Conservation (phyloP, 2,888 invertebrate species). For the Diadegma fenestrale region DNA sequence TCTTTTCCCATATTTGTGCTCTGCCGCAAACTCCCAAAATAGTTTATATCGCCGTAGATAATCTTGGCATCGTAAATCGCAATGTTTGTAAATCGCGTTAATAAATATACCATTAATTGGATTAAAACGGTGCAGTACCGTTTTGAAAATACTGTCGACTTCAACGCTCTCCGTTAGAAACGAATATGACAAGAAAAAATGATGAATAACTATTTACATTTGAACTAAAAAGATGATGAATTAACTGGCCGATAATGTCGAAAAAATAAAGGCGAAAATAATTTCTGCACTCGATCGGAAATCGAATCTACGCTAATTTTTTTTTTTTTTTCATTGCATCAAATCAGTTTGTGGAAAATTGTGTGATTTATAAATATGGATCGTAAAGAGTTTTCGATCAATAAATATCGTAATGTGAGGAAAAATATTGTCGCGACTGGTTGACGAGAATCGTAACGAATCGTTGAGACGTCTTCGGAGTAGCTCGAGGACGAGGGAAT, state of each 20-base stretch:
- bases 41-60: not conserved
- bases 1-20: conserved; percentile 60
- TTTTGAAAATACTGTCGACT: conserved; percentile 72
- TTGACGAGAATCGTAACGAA: not conserved
- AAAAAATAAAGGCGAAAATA: not conserved
- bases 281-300: not conserved
- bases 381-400: not conserved
- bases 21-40: conserved; percentile 19
- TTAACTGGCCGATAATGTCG: conserved; percentile 9
- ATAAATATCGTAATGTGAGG: not conserved
- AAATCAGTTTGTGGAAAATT: not conserved
- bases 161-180: conserved; percentile 62
- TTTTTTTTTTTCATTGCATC: not conserved
- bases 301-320: not conserved
- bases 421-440: not conserved
- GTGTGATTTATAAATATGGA: not conserved
- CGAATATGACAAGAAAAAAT: conserved; percentile 41
- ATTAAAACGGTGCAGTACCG: conserved; percentile 59
- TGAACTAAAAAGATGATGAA: not conserved
- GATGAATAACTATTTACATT: conserved; percentile 48
- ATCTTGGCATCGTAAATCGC: conserved; percentile 21
- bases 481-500: conserved; percentile 41
- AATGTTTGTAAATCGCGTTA: conserved; percentile 1
- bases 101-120: conserved; percentile 59
- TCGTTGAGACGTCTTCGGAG: conserved; percentile 2